Percentiles rank a stretch among this genome's conserved stretches.
Conservation (phyloP, 2,113 vertebrate species). For the Misgurnus anguillicaudatus region DNA sequence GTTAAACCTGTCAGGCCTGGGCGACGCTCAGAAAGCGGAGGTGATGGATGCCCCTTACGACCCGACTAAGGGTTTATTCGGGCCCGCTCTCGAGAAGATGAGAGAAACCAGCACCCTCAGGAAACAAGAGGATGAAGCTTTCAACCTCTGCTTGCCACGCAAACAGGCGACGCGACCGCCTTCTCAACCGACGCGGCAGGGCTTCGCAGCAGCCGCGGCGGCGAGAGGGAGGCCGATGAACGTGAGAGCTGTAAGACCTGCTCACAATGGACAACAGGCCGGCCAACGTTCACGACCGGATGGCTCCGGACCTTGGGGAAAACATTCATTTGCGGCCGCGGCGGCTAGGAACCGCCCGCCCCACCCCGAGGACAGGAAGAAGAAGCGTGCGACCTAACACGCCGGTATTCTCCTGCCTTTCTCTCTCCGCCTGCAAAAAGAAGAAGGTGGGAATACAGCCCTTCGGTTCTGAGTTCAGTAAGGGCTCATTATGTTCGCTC, state of each 20-base stretch:
- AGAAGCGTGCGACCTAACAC: neutral
- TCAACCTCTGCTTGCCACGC: no score
- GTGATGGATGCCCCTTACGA: no score
- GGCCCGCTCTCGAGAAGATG: no score
- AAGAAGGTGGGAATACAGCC: neutral
- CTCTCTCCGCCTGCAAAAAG: neutral
- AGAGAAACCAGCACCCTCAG: no score
- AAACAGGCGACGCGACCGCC: no score
- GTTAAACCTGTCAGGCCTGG: no score
- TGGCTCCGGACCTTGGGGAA: neutral
- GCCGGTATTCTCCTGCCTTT: neutral
- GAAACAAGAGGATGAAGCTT: no score
- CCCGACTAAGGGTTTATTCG: no score
- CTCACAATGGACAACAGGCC: neutral
- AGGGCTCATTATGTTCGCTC: neutral
- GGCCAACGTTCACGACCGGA: neutral
- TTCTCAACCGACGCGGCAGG: no score
- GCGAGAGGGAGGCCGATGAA: no score
- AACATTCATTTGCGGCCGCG: neutral
- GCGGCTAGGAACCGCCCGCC: neutral
- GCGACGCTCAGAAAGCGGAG: no score
- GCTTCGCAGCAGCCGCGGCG: no score
- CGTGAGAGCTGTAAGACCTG: neutral
- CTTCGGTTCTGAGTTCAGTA: neutral
- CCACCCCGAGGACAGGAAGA: neutral